These are phyloP conservation scores for Poecilia wingei DNA, from an alignment of 2,797 vertebrate genomes.

Conservation along the genomic window DNA sequence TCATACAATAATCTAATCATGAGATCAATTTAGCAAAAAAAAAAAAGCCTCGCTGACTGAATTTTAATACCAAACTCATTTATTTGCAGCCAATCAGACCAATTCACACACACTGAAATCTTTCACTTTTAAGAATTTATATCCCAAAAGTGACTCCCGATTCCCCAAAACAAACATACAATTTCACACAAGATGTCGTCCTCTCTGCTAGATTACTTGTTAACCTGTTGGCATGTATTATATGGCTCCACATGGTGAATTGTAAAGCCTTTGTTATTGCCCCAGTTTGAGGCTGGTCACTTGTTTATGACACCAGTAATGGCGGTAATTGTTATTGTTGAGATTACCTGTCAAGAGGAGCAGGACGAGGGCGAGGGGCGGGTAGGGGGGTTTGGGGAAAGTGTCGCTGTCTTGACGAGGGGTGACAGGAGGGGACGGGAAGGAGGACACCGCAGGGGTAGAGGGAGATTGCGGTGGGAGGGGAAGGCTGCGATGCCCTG, in stretches of 20 bases:
- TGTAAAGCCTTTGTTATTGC: conserved; percentile 96
- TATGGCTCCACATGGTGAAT: conserved; percentile 87
- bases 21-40: conserved; percentile 10
- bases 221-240: conserved; percentile 95
- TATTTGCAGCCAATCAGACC: conserved; percentile 22
- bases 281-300: conserved; percentile 87
- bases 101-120: neutral
- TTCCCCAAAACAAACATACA: conserved; percentile 17
- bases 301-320: conserved; percentile 99
- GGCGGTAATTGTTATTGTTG: conserved; percentile 99
- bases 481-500: conserved; percentile 70
- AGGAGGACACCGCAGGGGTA: conserved; percentile 28
- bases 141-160: conserved; percentile 18
- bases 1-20: conserved; percentile 23
- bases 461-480: conserved; percentile 40
- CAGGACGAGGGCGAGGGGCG: conserved; percentile 41
- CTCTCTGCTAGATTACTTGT: conserved; percentile 87
- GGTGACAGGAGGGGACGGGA: conserved; percentile 91
- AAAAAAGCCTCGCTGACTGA: conserved; percentile 9
- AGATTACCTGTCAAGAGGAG: conserved; percentile 99
- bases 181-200: conserved; percentile 18
- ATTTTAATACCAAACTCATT: conserved; percentile 13
- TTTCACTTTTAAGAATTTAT: conserved; percentile 18
- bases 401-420: conserved; percentile 96
- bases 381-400: conserved; percentile 81